Evolutionary conservation across 2,888 invertebrate genomes (phyloP), one percentile per base, ranked within the genome.

Genomic region (Oligia strigilis): DNA sequence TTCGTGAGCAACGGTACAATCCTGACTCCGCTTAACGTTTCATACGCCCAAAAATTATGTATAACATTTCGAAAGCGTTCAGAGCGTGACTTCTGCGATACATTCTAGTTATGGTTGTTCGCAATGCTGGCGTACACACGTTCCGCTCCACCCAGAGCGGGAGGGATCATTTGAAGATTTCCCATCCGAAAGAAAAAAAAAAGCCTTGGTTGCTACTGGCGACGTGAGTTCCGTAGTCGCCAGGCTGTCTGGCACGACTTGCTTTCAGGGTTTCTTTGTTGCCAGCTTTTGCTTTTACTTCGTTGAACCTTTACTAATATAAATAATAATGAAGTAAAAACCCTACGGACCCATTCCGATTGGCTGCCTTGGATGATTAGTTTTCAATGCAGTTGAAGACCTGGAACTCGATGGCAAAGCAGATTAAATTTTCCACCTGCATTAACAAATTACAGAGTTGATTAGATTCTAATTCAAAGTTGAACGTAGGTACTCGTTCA

Each of bases 191-290:
- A 29, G 29, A 29, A 29, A 29, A 29, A 29, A 29, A 29, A 29
- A 29, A n/a, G 17, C 19, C 11, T 55, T 55, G 55, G 14, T 49
- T 69, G 19, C 29, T 29, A 4, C 29, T 4, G 19, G 19, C 55
- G 71, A 55, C 71, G 71, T n/a, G 64, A n/a, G n/a, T 9, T 17
- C 4, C 9, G 8, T 5, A 36, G 78, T 43, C n/a, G 9, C 52
- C 36, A 64, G 70, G 62, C 62, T 8, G 78, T 43, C 58, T 78
- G 52, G 13, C 29, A 19, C 9, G 19, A 43, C 72, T n/a, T 23
- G 14, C 1, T 49, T 46, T 66, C 11, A 17, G 2, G 46, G 9
- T 52, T 77, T 60, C 5, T 78, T 60, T 17, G 3, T 40, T 52
- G 14, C 13, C 17, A 36, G 11, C 5, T 36, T 40, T 40, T 9